Evolutionary conservation across 2,113 vertebrate species (phyloP).

Genomic region (Thomomys bottae): DNA sequence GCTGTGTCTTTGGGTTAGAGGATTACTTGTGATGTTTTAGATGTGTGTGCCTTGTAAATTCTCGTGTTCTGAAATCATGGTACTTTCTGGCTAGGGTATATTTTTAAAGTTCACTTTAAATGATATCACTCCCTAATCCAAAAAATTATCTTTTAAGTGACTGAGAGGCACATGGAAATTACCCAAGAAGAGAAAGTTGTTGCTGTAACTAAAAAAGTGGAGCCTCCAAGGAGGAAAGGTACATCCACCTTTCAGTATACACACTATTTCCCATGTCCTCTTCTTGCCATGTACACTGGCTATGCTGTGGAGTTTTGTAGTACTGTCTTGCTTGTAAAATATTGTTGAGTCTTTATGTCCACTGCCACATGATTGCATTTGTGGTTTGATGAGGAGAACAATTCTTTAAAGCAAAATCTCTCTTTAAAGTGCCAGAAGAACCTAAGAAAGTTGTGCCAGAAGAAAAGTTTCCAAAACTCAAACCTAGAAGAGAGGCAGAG

Average conservation of each 20-base stretch:
- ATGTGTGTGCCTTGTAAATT: slow-evolving; percentile 51
- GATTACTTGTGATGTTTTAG: slow-evolving; percentile 33
- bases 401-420: slow-evolving; percentile 70
- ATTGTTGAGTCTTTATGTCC: slow-evolving; percentile 42
- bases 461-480: slow-evolving; percentile 83
- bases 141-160: slow-evolving; percentile 84
- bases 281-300: neutral
- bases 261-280: neutral
- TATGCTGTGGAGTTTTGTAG: neutral
- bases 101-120: slow-evolving; percentile 33
- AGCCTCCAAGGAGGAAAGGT: slow-evolving; percentile 84
- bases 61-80: slow-evolving; percentile 40
- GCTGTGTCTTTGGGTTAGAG: slow-evolving; percentile 43
- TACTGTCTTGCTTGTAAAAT: neutral
- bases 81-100: slow-evolving; percentile 18
- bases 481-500: slow-evolving; percentile 81
- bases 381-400: slow-evolving; percentile 51
- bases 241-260: slow-evolving; percentile 32
- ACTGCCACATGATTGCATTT: slow-evolving; percentile 41
- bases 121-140: slow-evolving; percentile 69
- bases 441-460: slow-evolving; percentile 83
- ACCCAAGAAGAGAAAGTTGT: slow-evolving; percentile 84
- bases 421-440: slow-evolving; percentile 81
- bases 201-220: slow-evolving; percentile 85
- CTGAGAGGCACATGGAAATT: slow-evolving; percentile 83